Conservation (phyloP, 2,797 vertebrate genomes). For the Simalia tracyae region DNA sequence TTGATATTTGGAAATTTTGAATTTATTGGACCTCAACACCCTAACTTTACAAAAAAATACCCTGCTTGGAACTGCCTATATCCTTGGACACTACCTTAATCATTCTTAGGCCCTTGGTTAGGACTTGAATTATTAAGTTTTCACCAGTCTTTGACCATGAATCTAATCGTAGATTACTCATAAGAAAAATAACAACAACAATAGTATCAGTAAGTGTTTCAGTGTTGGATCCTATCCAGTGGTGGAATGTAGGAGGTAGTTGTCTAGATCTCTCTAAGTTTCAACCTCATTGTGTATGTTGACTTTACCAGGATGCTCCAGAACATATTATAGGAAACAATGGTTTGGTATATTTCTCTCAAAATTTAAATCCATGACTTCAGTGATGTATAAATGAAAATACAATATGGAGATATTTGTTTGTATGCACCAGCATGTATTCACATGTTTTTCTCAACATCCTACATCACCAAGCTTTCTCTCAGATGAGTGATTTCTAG, state of each 20-base stretch:
- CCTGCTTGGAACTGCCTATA: too few relatives aligned
- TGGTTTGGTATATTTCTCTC: not conserved
- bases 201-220: not conserved
- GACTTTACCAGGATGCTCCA: not conserved
- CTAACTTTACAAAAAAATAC: too few relatives aligned
- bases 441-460: not conserved
- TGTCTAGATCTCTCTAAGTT: not conserved
- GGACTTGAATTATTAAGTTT: too few relatives aligned
- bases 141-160: not conserved
- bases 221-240: not conserved
- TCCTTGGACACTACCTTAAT: too few relatives aligned
- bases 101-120: too few relatives aligned
- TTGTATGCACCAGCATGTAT: not conserved
- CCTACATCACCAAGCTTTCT: not conserved
- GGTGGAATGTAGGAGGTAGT: not conserved
- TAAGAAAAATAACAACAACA: not conserved
- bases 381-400: not conserved
- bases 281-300: not conserved
- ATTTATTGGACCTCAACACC: too few relatives aligned
- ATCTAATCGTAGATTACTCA: not conserved
- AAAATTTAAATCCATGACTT: not conserved
- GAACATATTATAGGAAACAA: not conserved
- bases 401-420: not conserved
- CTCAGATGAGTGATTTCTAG: not conserved
- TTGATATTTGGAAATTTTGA: too few relatives aligned